A percentile compares a stretch with the other conserved stretches of the same genome.
Conservation (phyloP, 2,113 vertebrate species). For the Geococcyx californianus region DNA sequence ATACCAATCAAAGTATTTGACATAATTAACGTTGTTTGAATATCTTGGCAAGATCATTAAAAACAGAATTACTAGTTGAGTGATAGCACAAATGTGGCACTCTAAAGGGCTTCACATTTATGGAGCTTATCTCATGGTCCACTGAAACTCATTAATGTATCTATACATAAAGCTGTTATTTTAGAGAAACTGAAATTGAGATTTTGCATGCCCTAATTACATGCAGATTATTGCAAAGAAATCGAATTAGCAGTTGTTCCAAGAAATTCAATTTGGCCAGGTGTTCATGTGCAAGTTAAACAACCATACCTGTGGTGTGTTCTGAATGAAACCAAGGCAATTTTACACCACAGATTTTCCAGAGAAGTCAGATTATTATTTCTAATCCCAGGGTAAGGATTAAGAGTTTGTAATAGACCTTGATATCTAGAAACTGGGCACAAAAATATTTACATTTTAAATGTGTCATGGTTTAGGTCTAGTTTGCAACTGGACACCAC, state of each 20-base stretch:
- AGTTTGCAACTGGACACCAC: no score
- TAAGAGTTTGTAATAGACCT: not conserved
- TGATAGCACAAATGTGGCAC: constrained; percentile 17
- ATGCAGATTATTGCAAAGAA: constrained; percentile 18
- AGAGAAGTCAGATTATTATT: not conserved
- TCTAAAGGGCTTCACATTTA: constrained; percentile 18
- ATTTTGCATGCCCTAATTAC: constrained; percentile 27
- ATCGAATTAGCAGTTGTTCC: constrained; percentile 17
- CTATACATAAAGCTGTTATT: constrained; percentile 16
- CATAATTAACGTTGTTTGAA: constrained; percentile 16
- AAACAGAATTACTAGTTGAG: constrained; percentile 41
- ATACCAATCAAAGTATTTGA: constrained; percentile 33
- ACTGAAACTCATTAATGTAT: constrained; percentile 51
- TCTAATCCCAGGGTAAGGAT: not conserved
- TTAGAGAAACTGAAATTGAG: constrained; percentile 47
- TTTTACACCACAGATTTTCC: not conserved
- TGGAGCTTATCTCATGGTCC: constrained; percentile 24
- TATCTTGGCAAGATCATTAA: constrained; percentile 40
- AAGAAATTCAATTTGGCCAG: constrained; percentile 29
- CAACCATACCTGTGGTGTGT: not conserved
- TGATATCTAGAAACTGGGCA: not conserved
- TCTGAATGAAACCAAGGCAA: not conserved
- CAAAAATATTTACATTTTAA: not conserved
- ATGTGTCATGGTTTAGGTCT: no score
- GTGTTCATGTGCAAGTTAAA: not conserved